Evolutionary conservation across 2,113 vertebrate genomes (phyloP).

Genomic region (Cynocephalus volans): DNA sequence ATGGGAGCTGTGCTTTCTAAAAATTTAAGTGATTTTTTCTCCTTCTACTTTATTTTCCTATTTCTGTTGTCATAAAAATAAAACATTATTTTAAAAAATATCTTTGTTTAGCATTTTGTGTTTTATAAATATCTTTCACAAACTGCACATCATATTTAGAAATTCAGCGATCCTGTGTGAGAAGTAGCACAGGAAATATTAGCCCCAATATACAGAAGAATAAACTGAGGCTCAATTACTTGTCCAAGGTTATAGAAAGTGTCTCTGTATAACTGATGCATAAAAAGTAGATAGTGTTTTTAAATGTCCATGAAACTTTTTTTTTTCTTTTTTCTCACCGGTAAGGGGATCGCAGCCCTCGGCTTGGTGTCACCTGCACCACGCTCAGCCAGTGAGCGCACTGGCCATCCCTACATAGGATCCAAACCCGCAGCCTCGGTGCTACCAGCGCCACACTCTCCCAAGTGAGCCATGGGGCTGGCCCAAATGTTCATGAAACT

Average conservation of each 20-base stretch:
- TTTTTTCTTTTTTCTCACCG: too few species aligned
- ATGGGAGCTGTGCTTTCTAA: background rate
- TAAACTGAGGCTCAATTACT: background rate
- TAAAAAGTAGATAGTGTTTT: background rate
- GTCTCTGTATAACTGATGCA: background rate
- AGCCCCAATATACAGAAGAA: background rate
- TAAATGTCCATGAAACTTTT: background rate
- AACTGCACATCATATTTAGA: background rate
- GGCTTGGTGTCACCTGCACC: too few species aligned
- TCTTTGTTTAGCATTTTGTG: background rate
- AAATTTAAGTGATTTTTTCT: background rate
- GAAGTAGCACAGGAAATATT: background rate
- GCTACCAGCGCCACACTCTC: too few species aligned
- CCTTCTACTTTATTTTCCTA: background rate
- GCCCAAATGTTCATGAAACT: background rate
- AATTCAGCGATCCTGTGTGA: background rate
- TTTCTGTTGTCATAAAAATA: slow-evolving; percentile 29
- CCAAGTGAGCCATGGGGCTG: too few species aligned
- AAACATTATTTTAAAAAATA: background rate
- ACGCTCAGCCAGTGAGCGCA: too few species aligned
- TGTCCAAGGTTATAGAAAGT: background rate
- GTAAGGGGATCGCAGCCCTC: too few species aligned
- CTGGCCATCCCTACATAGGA: too few species aligned
- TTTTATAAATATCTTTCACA: background rate
- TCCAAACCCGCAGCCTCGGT: too few species aligned